Evolutionary conservation across 1,140 invertebrate species (phyloP).

Genomic region (Polypedilum pembai): DNA sequence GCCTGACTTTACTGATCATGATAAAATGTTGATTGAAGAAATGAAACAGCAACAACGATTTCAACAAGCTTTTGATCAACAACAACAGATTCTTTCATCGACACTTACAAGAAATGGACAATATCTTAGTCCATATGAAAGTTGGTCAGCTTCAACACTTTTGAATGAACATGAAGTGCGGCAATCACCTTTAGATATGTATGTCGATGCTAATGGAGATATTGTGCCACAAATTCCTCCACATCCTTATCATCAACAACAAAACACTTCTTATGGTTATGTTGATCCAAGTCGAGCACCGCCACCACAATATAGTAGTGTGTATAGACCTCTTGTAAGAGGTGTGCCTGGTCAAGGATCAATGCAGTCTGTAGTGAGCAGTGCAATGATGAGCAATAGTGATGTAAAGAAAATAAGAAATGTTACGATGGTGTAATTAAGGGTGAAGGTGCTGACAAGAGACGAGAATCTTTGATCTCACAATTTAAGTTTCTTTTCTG

Average conservation of each 20-base stretch:
- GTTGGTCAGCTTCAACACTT: slow-evolving; percentile 52
- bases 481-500: too few relatives aligned
- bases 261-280: slow-evolving; percentile 34
- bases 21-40: slow-evolving; percentile 25
- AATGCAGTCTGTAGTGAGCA: slow-evolving; percentile 44
- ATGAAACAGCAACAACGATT: slow-evolving; percentile 1
- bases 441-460: too few relatives aligned
- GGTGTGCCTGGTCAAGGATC: slow-evolving; percentile 38
- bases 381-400: slow-evolving; percentile 32
- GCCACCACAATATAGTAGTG: not conserved
- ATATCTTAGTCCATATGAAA: slow-evolving; percentile 48
- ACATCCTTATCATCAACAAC: not conserved
- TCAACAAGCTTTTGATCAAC: slow-evolving; percentile 31
- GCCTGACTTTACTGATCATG: not conserved
- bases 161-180: slow-evolving; percentile 53
- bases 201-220: slow-evolving; percentile 32
- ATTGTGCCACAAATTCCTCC: slow-evolving; percentile 24
- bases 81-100: slow-evolving; percentile 33
- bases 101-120: slow-evolving; percentile 43
- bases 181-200: slow-evolving; percentile 45
- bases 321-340: not conserved
- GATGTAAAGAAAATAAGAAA: slow-evolving; percentile 40
- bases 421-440: slow-evolving; percentile 43
- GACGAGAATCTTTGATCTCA: too few relatives aligned
- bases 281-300: slow-evolving; percentile 37